Evolutionary conservation across 2,888 invertebrate genomes (phyloP), one percentile per base, ranked within the genome.

Genomic region (Chymomyza caudatula): DNA sequence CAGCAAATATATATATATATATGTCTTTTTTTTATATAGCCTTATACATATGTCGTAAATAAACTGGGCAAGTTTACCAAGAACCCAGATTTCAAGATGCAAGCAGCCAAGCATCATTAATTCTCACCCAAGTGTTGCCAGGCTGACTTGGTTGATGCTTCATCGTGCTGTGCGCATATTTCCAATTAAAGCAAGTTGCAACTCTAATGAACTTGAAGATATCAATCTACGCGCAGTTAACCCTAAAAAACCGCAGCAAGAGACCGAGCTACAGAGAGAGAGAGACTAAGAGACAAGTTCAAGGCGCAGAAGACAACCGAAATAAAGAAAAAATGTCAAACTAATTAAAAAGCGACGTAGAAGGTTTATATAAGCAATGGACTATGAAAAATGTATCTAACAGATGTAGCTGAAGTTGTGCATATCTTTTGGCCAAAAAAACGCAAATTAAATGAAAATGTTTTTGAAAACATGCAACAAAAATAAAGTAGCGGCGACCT

Each of bases 211-310:
- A 85, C 83, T 83, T 85, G 77, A 78, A 85, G 85, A 83, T 83
- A 83, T 83, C 85, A 83, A 83, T 83, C 83, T 83, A 78, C 83
- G 85, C 78, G 83, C 81, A 77, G 83, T 82, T 85, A 83, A 85
- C 83, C 83, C 83, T 78, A 69, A 69, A 69, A 76, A 77, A 77
- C 77, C 77, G 66, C 77, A 73, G 56, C 60, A 15, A 56, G 22
- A 42, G 19, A 62, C 19, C 20, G 43, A 43, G 25, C 42, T 23
- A 29, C 63, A 63, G 62, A 64, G 51, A 42, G n/a, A n/a, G n/a
- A n/a, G n/a, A n/a, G n/a, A n/a, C n/a, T n/a, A n/a, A 11, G 15
- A 60, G 17, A 49, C 52, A 69, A 67, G 65, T 65, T 71, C 62
- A 67, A 15, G 44, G 56, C 63, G 49, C 42, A 49, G 47, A 62